Percentiles rank a stretch among this genome's conserved stretches.
phyloP scores from a whole-genome alignment of 2,888 invertebrate species.

The Microctonus brassicae region DNA sequence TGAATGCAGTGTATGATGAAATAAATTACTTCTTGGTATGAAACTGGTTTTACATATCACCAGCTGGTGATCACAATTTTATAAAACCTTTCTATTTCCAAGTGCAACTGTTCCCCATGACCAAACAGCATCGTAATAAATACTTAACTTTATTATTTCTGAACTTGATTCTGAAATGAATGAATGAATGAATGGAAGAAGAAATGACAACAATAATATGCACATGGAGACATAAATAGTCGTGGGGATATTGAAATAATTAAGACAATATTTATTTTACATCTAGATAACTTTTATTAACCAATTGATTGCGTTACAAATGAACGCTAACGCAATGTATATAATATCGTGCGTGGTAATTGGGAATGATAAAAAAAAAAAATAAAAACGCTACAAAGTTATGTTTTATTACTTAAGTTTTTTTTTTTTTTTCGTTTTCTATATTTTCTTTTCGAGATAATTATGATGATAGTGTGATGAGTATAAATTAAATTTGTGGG shows the following conservation, averaged over 20 bases:
- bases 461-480: constrained; percentile 37
- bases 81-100: constrained; percentile 38
- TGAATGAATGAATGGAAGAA: neutral
- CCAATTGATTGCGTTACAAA: constrained; percentile 69
- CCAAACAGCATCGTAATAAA: neutral
- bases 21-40: constrained; percentile 16
- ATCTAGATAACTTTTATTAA: constrained; percentile 71
- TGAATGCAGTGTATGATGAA: constrained; percentile 21
- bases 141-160: neutral
- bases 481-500: constrained; percentile 31
- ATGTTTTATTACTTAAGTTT: constrained; percentile 47
- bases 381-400: constrained; percentile 56
- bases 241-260: neutral
- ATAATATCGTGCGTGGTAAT: constrained; percentile 52
- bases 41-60: constrained; percentile 30
- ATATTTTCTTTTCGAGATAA: constrained; percentile 60
- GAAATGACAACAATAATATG: neutral
- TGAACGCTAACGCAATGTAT: constrained; percentile 57
- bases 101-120: neutral
- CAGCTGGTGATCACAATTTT: neutral
- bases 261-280: constrained; percentile 48
- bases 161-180: neutral
- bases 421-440: constrained; percentile 21
- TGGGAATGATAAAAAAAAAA: neutral
- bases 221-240: neutral